phyloP scores from a whole-genome alignment of 2,797 vertebrate species.

The Syngnathus rostellatus region DNA sequence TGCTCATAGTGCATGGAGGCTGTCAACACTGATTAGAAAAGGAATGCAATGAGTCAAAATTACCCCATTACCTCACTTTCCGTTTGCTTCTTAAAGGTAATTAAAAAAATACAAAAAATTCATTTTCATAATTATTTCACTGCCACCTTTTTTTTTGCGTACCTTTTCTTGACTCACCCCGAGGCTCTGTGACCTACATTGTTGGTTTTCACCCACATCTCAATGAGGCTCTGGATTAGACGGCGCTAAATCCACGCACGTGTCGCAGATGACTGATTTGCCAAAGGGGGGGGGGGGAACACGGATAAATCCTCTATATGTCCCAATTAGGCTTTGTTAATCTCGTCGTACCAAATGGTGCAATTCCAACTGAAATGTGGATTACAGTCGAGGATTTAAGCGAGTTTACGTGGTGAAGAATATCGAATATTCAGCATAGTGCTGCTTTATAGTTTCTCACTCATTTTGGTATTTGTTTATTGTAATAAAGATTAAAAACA shows the following conservation, averaged over 20 bases:
- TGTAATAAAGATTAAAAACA: too few species aligned
- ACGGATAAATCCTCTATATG: slow-evolving; percentile 20
- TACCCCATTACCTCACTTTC: slow-evolving; percentile 34
- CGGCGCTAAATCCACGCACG: slow-evolving; percentile 35
- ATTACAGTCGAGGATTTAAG: slow-evolving; percentile 8
- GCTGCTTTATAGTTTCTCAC: too few species aligned
- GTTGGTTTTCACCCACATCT: slow-evolving; percentile 57
- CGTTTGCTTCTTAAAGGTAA: slow-evolving; percentile 37
- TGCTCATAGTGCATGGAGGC: not conserved
- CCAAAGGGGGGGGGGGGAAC: not conserved
- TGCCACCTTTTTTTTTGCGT: slow-evolving; percentile 32
- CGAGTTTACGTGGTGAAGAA: not conserved
- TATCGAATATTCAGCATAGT: not conserved
- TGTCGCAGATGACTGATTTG: slow-evolving; percentile 28
- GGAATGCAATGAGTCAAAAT: too few species aligned
- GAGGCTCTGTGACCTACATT: slow-evolving; percentile 48
- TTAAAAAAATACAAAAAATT: slow-evolving; percentile 50
- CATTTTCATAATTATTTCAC: slow-evolving; percentile 50
- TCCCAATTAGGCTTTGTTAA: slow-evolving; percentile 35
- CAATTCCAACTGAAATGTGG: slow-evolving; percentile 27
- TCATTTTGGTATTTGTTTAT: too few species aligned
- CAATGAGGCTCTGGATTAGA: slow-evolving; percentile 49
- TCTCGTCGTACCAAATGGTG: slow-evolving; percentile 39
- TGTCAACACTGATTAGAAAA: not conserved
- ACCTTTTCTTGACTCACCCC: slow-evolving; percentile 35